Percentiles rank a stretch among this genome's conserved stretches.
Evolutionary conservation across 1,140 invertebrate species (phyloP).

Genomic region (Aphidius ervi): DNA sequence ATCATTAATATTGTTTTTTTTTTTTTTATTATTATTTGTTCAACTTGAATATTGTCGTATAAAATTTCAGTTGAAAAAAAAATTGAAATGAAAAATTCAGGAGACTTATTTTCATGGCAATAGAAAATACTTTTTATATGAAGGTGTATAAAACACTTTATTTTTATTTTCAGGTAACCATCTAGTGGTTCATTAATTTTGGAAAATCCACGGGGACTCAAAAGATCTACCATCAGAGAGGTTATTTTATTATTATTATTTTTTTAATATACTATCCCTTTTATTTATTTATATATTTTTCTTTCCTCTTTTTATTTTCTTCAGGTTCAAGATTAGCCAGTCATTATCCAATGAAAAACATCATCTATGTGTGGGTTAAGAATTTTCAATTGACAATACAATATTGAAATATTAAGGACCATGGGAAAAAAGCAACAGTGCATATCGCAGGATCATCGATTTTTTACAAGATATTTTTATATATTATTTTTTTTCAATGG

Average conservation of each 20-base stretch:
- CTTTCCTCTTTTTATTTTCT: too few species aligned
- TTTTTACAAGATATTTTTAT: not conserved
- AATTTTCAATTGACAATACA: constrained; percentile 38
- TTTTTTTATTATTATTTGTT: too few species aligned
- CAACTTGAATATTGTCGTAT: too few species aligned
- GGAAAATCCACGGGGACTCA: constrained; percentile 13
- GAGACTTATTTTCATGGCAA: too few species aligned
- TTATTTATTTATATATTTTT: constrained; percentile 4
- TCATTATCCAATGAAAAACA: constrained; percentile 22
- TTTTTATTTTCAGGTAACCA: not conserved
- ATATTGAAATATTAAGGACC: constrained; percentile 3
- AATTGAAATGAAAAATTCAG: too few species aligned
- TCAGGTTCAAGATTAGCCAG: constrained; percentile 11
- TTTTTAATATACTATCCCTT: not conserved
- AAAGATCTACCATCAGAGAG: not conserved
- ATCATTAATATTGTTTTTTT: too few species aligned
- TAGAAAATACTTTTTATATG: not conserved
- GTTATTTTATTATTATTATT: not conserved
- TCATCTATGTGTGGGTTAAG: constrained; percentile 23
- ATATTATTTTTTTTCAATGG: not conserved
- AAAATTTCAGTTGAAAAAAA: too few species aligned
- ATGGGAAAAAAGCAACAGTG: constrained; percentile 37
- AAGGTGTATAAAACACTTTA: not conserved
- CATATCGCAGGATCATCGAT: constrained; percentile 33
- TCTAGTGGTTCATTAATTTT: constrained; percentile 22